phyloP scores from a whole-genome alignment of 2,888 invertebrate genomes.

The Spialia ferax region DNA sequence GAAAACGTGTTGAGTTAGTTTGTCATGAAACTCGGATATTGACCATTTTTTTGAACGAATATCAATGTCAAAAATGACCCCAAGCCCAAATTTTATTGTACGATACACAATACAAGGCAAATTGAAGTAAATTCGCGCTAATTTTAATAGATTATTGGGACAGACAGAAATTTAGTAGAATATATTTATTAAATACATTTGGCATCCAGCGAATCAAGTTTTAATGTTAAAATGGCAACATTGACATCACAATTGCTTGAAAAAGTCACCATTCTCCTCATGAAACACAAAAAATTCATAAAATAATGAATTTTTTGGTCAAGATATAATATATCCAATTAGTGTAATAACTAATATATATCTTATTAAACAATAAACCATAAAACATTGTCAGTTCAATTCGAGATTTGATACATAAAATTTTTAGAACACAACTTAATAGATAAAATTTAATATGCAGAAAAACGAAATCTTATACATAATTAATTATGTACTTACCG shows the following conservation, averaged over 20 bases:
- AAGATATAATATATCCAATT: neutral
- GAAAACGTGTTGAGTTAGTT: no score
- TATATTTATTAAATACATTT: conserved; percentile 50
- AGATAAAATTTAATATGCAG: conserved; percentile 19
- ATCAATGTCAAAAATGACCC: no score
- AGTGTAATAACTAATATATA: neutral
- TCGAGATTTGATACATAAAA: conserved; percentile 23
- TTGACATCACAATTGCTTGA: conserved; percentile 55
- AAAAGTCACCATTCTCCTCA: conserved; percentile 7
- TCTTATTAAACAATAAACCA: neutral
- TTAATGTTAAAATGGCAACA: conserved; percentile 61
- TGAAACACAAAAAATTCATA: neutral
- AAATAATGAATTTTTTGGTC: conserved; percentile 8
- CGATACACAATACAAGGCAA: no score
- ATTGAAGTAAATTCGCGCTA: neutral
- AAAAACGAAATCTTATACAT: conserved; percentile 10
- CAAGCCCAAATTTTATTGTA: no score
- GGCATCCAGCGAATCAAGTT: conserved; percentile 64
- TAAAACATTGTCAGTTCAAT: conserved; percentile 17
- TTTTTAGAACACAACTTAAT: conserved; percentile 12
- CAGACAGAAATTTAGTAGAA: neutral
- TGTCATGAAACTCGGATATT: no score
- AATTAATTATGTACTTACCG: conserved; percentile 5
- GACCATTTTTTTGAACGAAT: no score
- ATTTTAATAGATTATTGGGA: neutral